These are phyloP conservation scores for Lytechinus pictus DNA, from an alignment of 35 echinoderm and acorn worm genomes.

Conservation along the genomic window DNA sequence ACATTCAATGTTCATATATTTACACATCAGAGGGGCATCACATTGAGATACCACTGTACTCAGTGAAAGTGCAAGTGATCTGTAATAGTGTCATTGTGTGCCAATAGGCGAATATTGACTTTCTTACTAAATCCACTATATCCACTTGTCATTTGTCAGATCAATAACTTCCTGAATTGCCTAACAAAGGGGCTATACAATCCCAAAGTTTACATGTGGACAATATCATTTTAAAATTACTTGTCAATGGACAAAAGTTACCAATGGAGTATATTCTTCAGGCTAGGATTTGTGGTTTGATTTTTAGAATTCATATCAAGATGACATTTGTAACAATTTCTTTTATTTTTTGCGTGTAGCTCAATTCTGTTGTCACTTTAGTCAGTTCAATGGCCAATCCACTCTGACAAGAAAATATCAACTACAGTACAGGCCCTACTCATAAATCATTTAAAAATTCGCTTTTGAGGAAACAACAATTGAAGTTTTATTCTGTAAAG, in stretches of 20 bases:
- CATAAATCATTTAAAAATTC: no score
- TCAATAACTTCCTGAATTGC: slow-evolving; percentile 12
- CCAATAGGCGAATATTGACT: slow-evolving; percentile 9
- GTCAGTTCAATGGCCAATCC: no score
- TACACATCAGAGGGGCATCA: no score
- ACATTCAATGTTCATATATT: no score
- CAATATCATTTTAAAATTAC: neutral
- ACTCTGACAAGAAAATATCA: no score
- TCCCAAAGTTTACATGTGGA: neutral
- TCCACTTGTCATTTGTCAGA: neutral
- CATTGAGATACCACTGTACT: no score
- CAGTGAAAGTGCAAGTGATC: no score
- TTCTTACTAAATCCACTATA: neutral
- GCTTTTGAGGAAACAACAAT: no score
- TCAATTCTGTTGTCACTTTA: no score
- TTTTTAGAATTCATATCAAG: neutral
- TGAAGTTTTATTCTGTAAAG: no score
- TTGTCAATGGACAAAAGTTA: neutral
- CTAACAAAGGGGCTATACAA: neutral
- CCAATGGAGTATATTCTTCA: neutral
- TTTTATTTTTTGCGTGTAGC: no score
- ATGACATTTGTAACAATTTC: neutral
- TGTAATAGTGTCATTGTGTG: neutral
- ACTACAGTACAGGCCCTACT: no score
- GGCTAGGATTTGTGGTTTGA: neutral